These are phyloP conservation scores for Gymnopithys bicolor DNA, from an alignment of 2,797 vertebrate species.

Conservation along the genomic window DNA sequence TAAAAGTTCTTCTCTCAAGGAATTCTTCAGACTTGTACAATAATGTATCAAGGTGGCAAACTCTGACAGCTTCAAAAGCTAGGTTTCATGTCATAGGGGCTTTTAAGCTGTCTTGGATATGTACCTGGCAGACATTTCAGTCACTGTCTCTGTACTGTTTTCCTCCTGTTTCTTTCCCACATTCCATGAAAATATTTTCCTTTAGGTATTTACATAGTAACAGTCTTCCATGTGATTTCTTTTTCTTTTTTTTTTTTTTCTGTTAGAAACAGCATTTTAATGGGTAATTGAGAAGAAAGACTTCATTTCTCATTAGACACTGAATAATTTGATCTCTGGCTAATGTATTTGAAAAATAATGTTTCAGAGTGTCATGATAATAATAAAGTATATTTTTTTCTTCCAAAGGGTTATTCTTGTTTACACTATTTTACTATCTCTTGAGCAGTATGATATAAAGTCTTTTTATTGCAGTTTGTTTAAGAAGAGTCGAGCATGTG, in stretches of 20 bases:
- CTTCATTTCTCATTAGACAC: constrained; percentile 62
- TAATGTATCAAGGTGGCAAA: constrained; percentile 73
- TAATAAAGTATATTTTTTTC: constrained; percentile 54
- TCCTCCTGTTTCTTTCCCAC: constrained; percentile 55
- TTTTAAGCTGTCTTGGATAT: constrained; percentile 75
- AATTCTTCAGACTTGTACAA: constrained; percentile 65
- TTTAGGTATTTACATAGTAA: constrained; percentile 66
- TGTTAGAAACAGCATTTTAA: constrained; percentile 60
- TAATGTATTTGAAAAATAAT: constrained; percentile 64
- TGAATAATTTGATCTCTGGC: constrained; percentile 68
- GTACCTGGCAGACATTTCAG: constrained; percentile 67
- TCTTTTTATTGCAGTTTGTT: constrained; percentile 77
- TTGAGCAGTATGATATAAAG: constrained; percentile 72
- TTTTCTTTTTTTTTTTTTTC: background rate
- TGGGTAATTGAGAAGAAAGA: constrained; percentile 66
- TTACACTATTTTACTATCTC: constrained; percentile 77
- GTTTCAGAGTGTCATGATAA: constrained; percentile 65
- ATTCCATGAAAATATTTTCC: constrained; percentile 75
- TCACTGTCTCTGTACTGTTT: constrained; percentile 55
- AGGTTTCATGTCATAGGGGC: constrained; percentile 69
- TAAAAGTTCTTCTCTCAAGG: constrained; percentile 72
- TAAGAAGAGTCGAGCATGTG: constrained; percentile 70
- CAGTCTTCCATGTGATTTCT: background rate
- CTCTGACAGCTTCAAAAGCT: constrained; percentile 74
- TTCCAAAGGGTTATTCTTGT: constrained; percentile 73